phyloP scores from a whole-genome alignment of 2,113 vertebrate genomes.

The Phylloscopus trochilus region DNA sequence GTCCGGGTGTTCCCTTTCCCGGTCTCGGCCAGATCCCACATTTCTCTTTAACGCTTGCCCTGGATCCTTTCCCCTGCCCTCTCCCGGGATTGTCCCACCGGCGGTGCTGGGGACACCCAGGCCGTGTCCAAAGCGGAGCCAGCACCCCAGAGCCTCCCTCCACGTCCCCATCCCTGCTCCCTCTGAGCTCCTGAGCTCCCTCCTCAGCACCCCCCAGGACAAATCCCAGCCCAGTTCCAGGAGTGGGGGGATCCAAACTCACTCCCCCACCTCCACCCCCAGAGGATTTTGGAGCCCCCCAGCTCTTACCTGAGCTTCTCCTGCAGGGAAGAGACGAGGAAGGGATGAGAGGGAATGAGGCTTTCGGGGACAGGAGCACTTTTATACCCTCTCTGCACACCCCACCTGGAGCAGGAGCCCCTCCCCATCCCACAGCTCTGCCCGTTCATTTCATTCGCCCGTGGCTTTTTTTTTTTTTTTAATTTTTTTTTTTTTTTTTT shows the following conservation, averaged over 20 bases:
- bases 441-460: not conserved
- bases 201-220: not conserved
- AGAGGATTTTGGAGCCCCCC: fast-evolving
- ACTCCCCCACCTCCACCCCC: no score
- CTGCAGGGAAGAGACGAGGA: not conserved
- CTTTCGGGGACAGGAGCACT: fast-evolving
- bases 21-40: no score
- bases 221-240: not conserved
- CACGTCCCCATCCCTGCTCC: not conserved
- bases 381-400: constrained; percentile 9
- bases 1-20: not conserved
- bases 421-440: not conserved
- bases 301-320: not conserved
- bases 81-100: not conserved
- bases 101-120: fast-evolving
- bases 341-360: not conserved
- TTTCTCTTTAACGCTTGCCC: fast-evolving
- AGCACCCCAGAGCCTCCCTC: not conserved
- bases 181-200: not conserved
- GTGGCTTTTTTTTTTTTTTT: not conserved
- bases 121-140: fast-evolving
- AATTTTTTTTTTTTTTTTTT: not conserved
- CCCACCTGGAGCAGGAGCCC: not conserved
- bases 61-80: fast-evolving
- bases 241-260: not conserved